These are phyloP conservation scores for Nestor notabilis DNA, from an alignment of 2,113 vertebrate species.

Conservation along the genomic window DNA sequence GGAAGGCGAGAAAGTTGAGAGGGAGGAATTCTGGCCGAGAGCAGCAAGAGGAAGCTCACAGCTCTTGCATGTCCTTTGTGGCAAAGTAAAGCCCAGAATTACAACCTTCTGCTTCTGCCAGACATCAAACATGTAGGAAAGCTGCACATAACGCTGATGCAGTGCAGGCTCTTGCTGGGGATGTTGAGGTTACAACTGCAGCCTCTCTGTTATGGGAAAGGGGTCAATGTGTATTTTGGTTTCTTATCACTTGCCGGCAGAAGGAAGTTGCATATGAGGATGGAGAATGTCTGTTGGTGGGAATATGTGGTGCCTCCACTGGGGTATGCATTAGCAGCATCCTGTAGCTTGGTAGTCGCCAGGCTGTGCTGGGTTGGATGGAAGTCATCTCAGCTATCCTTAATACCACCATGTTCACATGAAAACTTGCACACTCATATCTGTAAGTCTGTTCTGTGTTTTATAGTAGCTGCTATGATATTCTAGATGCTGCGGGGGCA, in stretches of 20 bases:
- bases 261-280: conserved; percentile 19
- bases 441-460: not conserved
- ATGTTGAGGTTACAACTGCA: conserved; percentile 8
- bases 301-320: not conserved
- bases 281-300: conserved; percentile 28
- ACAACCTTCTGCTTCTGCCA: not conserved
- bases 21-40: not conserved
- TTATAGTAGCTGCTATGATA: not conserved
- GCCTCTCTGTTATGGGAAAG: not conserved
- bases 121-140: accelerated
- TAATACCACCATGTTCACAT: not conserved
- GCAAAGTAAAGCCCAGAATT: not conserved
- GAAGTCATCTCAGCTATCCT: not conserved
- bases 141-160: not conserved
- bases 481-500: not conserved
- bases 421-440: not conserved
- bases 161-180: not conserved
- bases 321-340: not conserved
- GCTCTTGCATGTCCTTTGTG: not conserved
- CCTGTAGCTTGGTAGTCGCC: not conserved
- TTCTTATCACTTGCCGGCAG: conserved; percentile 58
- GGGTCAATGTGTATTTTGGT: conserved; percentile 19
- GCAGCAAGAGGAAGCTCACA: not conserved
- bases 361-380: not conserved
- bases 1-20: not conserved